Evolutionary conservation across 2,888 invertebrate species (phyloP), one percentile per base, ranked within the genome.

Genomic region (Tetanocera ferruginea): DNA sequence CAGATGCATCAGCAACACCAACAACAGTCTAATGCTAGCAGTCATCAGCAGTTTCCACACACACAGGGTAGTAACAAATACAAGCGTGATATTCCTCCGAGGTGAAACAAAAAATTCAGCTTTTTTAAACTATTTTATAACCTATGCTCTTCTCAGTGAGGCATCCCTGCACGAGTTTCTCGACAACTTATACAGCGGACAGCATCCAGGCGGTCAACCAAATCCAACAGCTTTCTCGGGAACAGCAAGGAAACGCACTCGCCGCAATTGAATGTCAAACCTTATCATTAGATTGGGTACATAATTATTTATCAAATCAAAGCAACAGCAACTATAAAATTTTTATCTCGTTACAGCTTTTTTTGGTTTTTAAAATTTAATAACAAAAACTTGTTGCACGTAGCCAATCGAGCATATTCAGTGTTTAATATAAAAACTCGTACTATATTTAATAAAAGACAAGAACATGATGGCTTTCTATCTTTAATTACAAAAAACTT

Each of bases 111-210:
- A 70, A n/a, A 51, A 34, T 9, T n/a, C 34, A 64, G 8, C 28
- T 25, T 2, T 1, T 31, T 64, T 64, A 28, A 28, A 28, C 19
- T 28, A 64, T n/a, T 14, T n/a, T 3, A 5, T 31, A 31, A 64
- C 28, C 2, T 3, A 0, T 8, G n/a, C 4, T 17, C 19, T 77
- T 64, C 83, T 5, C 77, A 90, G 90, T 81, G 89, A 89, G 81
- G 88, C 89, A 64, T 86, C 86, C 23, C 82, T 90, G 82, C 88
- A 89, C 77, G 89, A 90, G 81, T 89, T 90, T 81, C 84, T 90
- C 79, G 89, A 90, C 78, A 90, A 89, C 83, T 85, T 90, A 80
- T 90, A 90, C 76, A 88, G 89, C 79, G 89, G 89, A 3, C 90
- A 90, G 81, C 88, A 90, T 86, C 90, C 87, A 19, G 87, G 87